Percentiles rank a stretch among this genome's conserved stretches.
These are phyloP conservation scores for Macropodus opercularis DNA, from an alignment of 2,797 vertebrate genomes.

Conservation along the genomic window DNA sequence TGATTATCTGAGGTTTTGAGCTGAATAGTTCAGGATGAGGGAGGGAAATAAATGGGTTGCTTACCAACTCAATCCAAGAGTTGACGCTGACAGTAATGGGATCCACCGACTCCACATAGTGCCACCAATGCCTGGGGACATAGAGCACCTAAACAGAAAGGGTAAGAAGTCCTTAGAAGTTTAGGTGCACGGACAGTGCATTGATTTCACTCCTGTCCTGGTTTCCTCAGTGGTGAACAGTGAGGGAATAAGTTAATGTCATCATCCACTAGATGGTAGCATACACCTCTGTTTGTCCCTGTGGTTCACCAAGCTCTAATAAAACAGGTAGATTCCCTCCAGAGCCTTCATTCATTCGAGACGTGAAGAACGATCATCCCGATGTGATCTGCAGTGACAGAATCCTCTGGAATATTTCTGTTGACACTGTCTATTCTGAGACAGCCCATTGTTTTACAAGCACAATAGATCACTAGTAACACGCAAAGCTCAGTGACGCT, in stretches of 20 bases:
- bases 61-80: conserved; percentile 97
- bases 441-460: background rate
- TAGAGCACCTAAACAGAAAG: conserved; percentile 86
- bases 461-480: background rate
- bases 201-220: background rate
- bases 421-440: background rate
- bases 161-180: background rate
- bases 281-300: conserved; percentile 8
- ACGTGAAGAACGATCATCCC: conserved; percentile 36
- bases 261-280: conserved; percentile 73
- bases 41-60: background rate
- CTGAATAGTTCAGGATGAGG: background rate
- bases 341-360: conserved; percentile 40
- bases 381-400: conserved; percentile 42
- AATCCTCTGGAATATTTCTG: conserved; percentile 25
- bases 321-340: conserved; percentile 39
- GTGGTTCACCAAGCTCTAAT: conserved; percentile 30
- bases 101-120: conserved; percentile 95
- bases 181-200: background rate
- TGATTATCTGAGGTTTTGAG: background rate
- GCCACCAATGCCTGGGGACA: conserved; percentile 98
- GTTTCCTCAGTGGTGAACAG: background rate
- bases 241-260: fast-evolving
- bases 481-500: background rate
- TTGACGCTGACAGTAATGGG: conserved; percentile 94